Percentiles rank a stretch among this genome's conserved stretches.
Conservation (phyloP, 2,797 vertebrate species). For the Microctenopoma stevenorrisi region DNA sequence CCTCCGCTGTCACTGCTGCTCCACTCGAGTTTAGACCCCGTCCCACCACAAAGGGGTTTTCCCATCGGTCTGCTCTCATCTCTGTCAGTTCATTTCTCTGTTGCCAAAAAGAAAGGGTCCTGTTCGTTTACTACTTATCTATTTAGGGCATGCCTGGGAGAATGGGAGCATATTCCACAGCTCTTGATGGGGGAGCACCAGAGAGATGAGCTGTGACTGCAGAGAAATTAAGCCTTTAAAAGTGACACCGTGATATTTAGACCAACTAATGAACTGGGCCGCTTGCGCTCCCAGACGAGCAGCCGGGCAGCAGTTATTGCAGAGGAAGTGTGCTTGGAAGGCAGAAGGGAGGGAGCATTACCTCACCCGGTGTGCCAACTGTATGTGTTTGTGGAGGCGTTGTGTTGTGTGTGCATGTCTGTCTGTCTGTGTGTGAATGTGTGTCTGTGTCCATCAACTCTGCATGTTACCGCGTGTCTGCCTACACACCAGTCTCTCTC, state of each 20-base stretch:
- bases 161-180: slow-evolving; percentile 61
- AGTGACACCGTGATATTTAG: slow-evolving; percentile 74
- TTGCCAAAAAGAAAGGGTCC: slow-evolving; percentile 49
- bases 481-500: neutral
- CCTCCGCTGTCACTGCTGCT: slow-evolving; percentile 30
- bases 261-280: slow-evolving; percentile 69
- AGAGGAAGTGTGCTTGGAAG: slow-evolving; percentile 73
- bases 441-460: slow-evolving; percentile 25
- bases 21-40: slow-evolving; percentile 28
- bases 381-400: slow-evolving; percentile 12
- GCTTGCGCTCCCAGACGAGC: slow-evolving; percentile 60
- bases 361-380: slow-evolving; percentile 61
- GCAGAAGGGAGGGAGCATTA: slow-evolving; percentile 58
- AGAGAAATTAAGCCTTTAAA: slow-evolving; percentile 77
- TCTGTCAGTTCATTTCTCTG: slow-evolving; percentile 45
- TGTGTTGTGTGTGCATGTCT: slow-evolving; percentile 37
- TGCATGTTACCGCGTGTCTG: slow-evolving; percentile 20
- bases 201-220: slow-evolving; percentile 59
- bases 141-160: slow-evolving; percentile 75
- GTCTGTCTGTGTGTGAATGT: slow-evolving; percentile 14
- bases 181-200: slow-evolving; percentile 58
- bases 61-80: slow-evolving; percentile 36
- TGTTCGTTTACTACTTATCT: slow-evolving; percentile 74
- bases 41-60: slow-evolving; percentile 23
- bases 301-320: slow-evolving; percentile 76